Percentiles rank a stretch among this genome's conserved stretches.
Evolutionary conservation across 1,140 invertebrate genomes (phyloP).

Genomic region (Phymorhynchus buccinoides): DNA sequence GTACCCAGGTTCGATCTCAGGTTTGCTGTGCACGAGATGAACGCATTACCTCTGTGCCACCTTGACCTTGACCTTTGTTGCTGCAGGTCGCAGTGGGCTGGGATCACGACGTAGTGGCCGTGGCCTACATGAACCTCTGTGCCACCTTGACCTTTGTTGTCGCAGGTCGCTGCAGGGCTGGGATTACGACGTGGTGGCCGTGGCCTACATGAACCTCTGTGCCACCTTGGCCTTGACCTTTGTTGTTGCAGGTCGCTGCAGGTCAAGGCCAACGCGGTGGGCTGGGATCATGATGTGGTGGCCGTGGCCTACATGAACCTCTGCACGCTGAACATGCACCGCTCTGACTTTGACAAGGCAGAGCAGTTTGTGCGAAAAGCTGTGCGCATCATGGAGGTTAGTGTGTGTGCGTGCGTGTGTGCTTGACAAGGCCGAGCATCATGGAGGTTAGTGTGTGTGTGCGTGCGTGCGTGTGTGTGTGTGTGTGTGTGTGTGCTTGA

Average conservation of each 20-base stretch:
- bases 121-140: conserved; percentile 52
- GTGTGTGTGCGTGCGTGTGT: not conserved
- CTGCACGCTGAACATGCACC: conserved; percentile 45
- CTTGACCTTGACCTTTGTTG: not conserved
- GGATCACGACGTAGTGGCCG: conserved; percentile 52
- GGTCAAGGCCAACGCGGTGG: conserved; percentile 57
- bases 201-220: conserved; percentile 52
- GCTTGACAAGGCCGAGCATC: not conserved
- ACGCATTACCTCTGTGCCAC: too few relatives aligned
- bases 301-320: conserved; percentile 55
- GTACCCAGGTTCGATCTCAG: too few relatives aligned
- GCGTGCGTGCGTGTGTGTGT: too few relatives aligned
- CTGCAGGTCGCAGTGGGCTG: conserved; percentile 54
- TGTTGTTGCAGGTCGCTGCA: conserved; percentile 47
- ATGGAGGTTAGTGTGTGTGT: not conserved
- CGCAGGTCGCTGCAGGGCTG: not conserved
- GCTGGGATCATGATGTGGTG: conserved; percentile 50
- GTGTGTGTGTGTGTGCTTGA: not conserved
- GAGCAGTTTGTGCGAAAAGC: conserved; percentile 48
- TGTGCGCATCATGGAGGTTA: conserved; percentile 51
- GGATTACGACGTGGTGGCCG: conserved; percentile 51
- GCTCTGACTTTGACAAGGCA: conserved; percentile 41
- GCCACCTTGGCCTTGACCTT: too few relatives aligned
- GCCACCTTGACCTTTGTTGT: too few relatives aligned
- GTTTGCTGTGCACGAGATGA: too few relatives aligned